Base-by-base conservation (phyloP, 2,797 vertebrate genomes). In the Rhodeus uyekii region DNA sequence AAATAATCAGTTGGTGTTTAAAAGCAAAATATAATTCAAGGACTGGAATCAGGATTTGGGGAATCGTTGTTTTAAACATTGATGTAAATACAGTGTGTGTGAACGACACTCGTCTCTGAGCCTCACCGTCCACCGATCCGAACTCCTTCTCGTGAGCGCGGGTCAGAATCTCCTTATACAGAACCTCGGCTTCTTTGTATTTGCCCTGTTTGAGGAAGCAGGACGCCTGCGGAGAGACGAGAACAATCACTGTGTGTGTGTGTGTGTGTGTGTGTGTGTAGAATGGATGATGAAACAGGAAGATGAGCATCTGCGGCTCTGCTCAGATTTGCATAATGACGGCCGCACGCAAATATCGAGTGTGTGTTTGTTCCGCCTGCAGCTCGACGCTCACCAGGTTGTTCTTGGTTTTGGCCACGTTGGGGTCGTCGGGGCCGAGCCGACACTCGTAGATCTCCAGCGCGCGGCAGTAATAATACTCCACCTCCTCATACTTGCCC, bases 101-200 rank as follows among this genome's bases (percentile, higher is more conserved):
- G 42, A n/a, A n/a, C n/a, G n/a, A n/a, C n/a, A n/a, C n/a, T n/a
- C 0, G 53, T 58, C 9, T 13, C 9, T 18, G 60, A 16, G 60
- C 14, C 55, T 60, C 94, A 99, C 98, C 98, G 90, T 99, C 98
- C 74, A 99, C 98, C 16, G 97, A 97, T 84, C 98, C 98, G 89
- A 99, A 99, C 89, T 99, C 98, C 89, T 98, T 98, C 94, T 99
- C 97, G 0, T 99, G 98, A 89, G 97, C 98, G 14, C 97, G 96
- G 82, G 98, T 99, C 84, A 99, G 95, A 87, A 99, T 99, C 91
- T 99, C 98, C 93, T 99, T 99, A 89, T 99, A 99, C 27, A 99
- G 95, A 67, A 95, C 93, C 92, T 99, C 98, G 0, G 98, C 98
- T 85, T 98, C 97, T 86, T 97, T 96, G 89, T 98, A 99, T 90